Base-by-base conservation (phyloP, 2,888 invertebrate species). In the Protophormia terraenovae region DNA sequence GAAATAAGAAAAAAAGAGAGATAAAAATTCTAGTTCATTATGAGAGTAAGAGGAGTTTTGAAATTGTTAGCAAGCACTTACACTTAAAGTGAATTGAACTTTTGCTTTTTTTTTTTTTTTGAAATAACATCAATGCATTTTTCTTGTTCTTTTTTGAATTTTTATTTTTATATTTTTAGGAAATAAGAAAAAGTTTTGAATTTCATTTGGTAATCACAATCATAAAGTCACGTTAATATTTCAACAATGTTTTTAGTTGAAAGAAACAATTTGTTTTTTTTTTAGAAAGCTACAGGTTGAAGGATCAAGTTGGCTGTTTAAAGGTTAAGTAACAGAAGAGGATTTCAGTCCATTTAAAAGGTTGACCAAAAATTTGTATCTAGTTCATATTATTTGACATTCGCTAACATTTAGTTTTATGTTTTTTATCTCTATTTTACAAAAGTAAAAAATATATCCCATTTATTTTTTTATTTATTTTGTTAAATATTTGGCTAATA, bases 201-300 rank as follows among this genome's bases (percentile, higher is more conserved):
- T 64, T 69, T 45, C 47, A 64, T 62, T 12, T 12, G 19, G 41
- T 55, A 71, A 81, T 29, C 80, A 47, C 69, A 82, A 77, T 60
- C 80, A 84, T 84, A 87, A 83, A 87, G 84, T 87, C 87, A 84
- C 82, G 87, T 87, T 77, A 83, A 81, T 79, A 80, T 86, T 85
- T 73, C 82, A 72, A 83, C 78, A 78, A 69, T 75, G 78, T 84
- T 87, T 86, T 78, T 78, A n/a, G 19, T 38, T 22, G n/a, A 62
- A 86, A 62, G 58, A 64, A 73, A 77, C 83, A 87, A 84, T 89
- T 66, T 58, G 12, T 8, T 79, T 62, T 41, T 24, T 12, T 22
- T 6, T 19, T n/a, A n/a, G n/a, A 19, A 16, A 47, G 47, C n/a
- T 58, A 35, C 14, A n/a, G 1, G 32, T 27, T 35, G 24, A 24